phyloP scores from a whole-genome alignment of 1,140 invertebrate species.

The Oedothorax gibbosus region DNA sequence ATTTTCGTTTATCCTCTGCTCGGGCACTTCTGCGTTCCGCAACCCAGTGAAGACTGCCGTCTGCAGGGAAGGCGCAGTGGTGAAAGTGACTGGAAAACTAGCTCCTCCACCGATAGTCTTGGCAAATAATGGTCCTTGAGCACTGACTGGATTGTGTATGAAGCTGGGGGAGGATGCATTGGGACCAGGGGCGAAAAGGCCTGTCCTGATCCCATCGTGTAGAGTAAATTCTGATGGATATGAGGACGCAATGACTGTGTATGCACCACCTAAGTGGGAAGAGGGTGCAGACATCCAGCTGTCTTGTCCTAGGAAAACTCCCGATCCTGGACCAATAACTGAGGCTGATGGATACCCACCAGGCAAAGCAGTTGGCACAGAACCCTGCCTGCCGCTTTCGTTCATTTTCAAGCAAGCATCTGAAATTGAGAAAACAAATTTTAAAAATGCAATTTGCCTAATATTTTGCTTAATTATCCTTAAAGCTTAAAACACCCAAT shows the following conservation, averaged over 20 bases:
- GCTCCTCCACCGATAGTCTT: not conserved
- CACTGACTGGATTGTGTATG: constrained; percentile 26
- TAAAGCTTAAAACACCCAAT: too few species aligned
- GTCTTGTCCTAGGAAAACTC: constrained; percentile 53
- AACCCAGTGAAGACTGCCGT: constrained; percentile 9
- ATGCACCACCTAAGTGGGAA: constrained; percentile 39
- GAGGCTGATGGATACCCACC: constrained; percentile 46
- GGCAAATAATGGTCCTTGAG: constrained; percentile 38
- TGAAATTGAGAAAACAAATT: not conserved
- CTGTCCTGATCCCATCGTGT: constrained; percentile 20
- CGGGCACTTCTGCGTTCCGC: constrained; percentile 2
- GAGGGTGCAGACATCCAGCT: constrained; percentile 36
- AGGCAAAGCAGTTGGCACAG: constrained; percentile 51
- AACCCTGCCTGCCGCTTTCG: constrained; percentile 57
- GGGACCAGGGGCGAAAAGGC: constrained; percentile 24
- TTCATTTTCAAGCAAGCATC: constrained; percentile 41
- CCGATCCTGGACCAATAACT: constrained; percentile 31
- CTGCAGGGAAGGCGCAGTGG: not conserved
- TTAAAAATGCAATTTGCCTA: too few species aligned
- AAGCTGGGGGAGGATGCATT: constrained; percentile 27
- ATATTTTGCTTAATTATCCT: too few species aligned
- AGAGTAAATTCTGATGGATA: constrained; percentile 50
- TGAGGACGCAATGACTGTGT: constrained; percentile 31
- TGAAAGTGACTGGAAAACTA: constrained; percentile 15
- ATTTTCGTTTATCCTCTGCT: constrained; percentile 15